These are phyloP conservation scores for Prenolepis imparis DNA, from an alignment of 2,888 invertebrate genomes.

Conservation along the genomic window DNA sequence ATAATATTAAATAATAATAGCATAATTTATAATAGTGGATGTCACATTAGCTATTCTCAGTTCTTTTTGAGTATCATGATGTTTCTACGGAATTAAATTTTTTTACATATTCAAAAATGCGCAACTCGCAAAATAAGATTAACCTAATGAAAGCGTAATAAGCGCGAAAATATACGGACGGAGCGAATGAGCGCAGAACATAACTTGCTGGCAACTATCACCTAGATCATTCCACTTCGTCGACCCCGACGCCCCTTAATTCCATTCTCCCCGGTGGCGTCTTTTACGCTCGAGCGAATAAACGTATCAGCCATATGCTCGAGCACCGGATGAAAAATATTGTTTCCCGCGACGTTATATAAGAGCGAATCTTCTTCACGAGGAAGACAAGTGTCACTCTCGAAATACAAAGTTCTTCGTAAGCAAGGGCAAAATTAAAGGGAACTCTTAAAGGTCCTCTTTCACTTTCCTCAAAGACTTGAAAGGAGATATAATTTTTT, in stretches of 20 bases:
- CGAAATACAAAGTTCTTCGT: slow-evolving; percentile 39
- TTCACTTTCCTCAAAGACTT: background rate
- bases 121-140: slow-evolving; percentile 17
- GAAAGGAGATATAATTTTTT: background rate
- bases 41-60: slow-evolving; percentile 6
- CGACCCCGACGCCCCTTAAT: slow-evolving; percentile 60
- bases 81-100: slow-evolving; percentile 21
- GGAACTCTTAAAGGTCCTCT: background rate
- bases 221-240: slow-evolving; percentile 46
- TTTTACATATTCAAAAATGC: slow-evolving; percentile 5
- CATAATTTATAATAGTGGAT: background rate
- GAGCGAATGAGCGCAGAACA: slow-evolving; percentile 11
- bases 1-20: background rate
- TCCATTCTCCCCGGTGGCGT: slow-evolving; percentile 52
- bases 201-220: slow-evolving; percentile 54
- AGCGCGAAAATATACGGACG: slow-evolving; percentile 44
- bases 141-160: slow-evolving; percentile 29
- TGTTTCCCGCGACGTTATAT: slow-evolving; percentile 60
- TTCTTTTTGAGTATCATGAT: background rate
- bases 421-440: slow-evolving; percentile 51
- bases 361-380: slow-evolving; percentile 30
- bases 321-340: slow-evolving; percentile 62
- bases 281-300: slow-evolving; percentile 65
- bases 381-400: slow-evolving; percentile 31
- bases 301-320: slow-evolving; percentile 56